A percentile compares a stretch with the other conserved stretches of the same genome.
These are phyloP conservation scores for Eolophus roseicapilla DNA, from an alignment of 2,113 vertebrate genomes.

Conservation along the genomic window DNA sequence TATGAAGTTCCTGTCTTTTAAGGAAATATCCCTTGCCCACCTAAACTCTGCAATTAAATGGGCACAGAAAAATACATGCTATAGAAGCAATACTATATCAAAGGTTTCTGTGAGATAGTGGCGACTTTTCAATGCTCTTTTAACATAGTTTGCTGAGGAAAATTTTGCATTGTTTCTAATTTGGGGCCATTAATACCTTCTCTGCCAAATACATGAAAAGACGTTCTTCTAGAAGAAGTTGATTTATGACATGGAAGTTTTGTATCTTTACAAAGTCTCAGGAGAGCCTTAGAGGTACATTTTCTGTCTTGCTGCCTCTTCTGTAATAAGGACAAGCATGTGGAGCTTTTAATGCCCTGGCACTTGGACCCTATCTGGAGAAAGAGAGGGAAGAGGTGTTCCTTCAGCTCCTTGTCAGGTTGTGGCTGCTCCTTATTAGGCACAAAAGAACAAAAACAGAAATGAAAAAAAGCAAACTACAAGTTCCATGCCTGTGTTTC, in stretches of 20 bases:
- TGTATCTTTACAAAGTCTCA: constrained; percentile 36
- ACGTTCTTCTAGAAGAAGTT: constrained; percentile 72
- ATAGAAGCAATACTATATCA: background rate
- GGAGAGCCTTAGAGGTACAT: constrained; percentile 56
- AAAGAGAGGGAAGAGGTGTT: constrained; percentile 34
- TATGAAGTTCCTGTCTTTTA: background rate
- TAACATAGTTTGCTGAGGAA: background rate
- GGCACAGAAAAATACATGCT: background rate
- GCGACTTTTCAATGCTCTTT: background rate
- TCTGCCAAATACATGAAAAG: constrained; percentile 43
- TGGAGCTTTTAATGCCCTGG: constrained; percentile 20
- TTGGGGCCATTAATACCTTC: constrained; percentile 6
- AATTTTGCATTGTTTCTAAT: constrained; percentile 49
- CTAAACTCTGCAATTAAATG: background rate
- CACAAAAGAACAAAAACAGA: constrained; percentile 47
- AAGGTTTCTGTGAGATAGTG: background rate
- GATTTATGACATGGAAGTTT: constrained; percentile 72
- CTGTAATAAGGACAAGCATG: constrained; percentile 18
- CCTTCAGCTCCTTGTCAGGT: constrained; percentile 32
- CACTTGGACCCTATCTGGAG: constrained; percentile 35
- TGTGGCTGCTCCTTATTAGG: constrained; percentile 25
- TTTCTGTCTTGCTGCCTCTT: constrained; percentile 53
- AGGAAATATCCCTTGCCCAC: background rate
- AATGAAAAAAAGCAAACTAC: background rate
- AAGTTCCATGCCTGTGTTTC: constrained; percentile 18